These are phyloP conservation scores for Drosophila malerkotliana DNA, from an alignment of 1,140 invertebrate species.

Conservation along the genomic window DNA sequence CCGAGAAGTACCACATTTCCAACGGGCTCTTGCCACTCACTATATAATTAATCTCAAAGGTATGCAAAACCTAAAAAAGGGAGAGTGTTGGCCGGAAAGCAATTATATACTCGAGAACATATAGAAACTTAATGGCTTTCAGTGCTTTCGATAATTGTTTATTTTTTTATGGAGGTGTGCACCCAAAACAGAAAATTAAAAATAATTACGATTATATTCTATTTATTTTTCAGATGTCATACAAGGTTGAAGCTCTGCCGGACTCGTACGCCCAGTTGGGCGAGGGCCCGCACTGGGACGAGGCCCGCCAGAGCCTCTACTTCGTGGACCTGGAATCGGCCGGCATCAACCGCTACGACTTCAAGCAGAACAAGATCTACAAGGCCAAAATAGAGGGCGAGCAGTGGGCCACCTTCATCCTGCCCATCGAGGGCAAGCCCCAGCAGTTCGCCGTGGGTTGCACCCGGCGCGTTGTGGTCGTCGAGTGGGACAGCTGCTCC, in stretches of 20 bases:
- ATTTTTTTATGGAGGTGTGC: conserved; percentile 3
- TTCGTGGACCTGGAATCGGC: conserved; percentile 88
- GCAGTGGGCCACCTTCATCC: conserved; percentile 85
- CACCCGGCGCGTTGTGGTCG: conserved; percentile 86
- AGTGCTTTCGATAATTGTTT: too few species aligned
- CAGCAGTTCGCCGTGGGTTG: conserved; percentile 88
- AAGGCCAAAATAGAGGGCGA: conserved; percentile 84
- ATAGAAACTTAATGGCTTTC: conserved; percentile 10
- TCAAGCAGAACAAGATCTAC: conserved; percentile 85
- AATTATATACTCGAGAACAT: background rate
- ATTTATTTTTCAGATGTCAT: conserved; percentile 64
- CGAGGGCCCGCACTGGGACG: conserved; percentile 90
- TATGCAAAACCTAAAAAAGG: conserved; percentile 4
- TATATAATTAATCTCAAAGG: conserved; percentile 33
- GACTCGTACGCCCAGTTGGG: conserved; percentile 83
- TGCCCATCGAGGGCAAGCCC: conserved; percentile 87
- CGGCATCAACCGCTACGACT: conserved; percentile 86
- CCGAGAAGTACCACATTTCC: conserved; percentile 11
- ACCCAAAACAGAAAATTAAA: conserved; percentile 3
- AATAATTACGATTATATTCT: conserved; percentile 1
- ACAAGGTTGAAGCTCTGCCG: conserved; percentile 78
- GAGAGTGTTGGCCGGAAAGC: background rate
- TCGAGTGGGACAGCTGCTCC: conserved; percentile 88
- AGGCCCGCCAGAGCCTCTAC: conserved; percentile 86
- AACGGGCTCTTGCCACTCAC: background rate